Conservation (phyloP, 2,888 invertebrate species). For the Lepidocyrtoides sp. region DNA sequence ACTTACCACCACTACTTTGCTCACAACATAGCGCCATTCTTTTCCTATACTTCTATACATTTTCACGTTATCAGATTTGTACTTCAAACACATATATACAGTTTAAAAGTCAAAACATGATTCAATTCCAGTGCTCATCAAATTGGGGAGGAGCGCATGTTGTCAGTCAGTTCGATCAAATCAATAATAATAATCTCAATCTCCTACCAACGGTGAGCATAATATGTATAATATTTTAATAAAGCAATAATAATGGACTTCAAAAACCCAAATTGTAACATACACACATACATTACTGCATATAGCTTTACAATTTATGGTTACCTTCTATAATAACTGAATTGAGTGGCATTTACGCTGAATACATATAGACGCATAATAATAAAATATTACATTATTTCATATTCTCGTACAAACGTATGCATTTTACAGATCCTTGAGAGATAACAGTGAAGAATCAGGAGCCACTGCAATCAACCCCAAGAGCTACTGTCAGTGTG, state of each 20-base stretch:
- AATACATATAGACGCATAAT: not conserved
- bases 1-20: slow-evolving; percentile 1
- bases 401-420: slow-evolving; percentile 32
- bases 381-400: slow-evolving; percentile 32
- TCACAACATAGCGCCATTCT: slow-evolving; percentile 1
- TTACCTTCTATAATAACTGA: too few relatives aligned
- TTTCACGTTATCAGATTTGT: slow-evolving; percentile 65
- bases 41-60: not conserved
- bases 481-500: slow-evolving; percentile 66
- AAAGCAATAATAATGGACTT: slow-evolving; percentile 46
- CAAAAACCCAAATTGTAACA: not conserved
- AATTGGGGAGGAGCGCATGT: slow-evolving; percentile 78
- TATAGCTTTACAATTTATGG: too few relatives aligned
- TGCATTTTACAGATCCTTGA: slow-evolving; percentile 55
- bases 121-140: slow-evolving; percentile 78
- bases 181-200: slow-evolving; percentile 73
- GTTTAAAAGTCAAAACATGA: slow-evolving; percentile 75
- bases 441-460: slow-evolving; percentile 65
- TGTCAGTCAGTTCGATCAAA: slow-evolving; percentile 78
- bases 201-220: slow-evolving; percentile 6
- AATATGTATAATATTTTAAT: slow-evolving; percentile 41
- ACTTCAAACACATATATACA: slow-evolving; percentile 67
- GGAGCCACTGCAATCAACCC: slow-evolving; percentile 73
- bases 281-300: too few relatives aligned
- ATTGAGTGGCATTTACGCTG: not conserved